Conservation (phyloP, 2,797 vertebrate genomes). For the Telmatherina bonti region DNA sequence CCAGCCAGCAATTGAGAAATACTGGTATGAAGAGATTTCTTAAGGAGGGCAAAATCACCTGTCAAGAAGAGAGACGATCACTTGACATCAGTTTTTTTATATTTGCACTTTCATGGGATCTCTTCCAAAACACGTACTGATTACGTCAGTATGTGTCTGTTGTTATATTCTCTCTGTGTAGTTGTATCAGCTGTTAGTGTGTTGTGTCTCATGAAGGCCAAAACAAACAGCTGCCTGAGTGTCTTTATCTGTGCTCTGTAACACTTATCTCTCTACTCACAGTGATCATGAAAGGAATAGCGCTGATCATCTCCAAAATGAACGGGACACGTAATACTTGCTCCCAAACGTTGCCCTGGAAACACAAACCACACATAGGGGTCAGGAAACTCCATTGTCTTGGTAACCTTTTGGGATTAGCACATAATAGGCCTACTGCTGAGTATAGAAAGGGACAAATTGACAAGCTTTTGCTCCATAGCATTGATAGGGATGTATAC, state of each 20-base stretch:
- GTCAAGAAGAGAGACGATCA: constrained; percentile 47
- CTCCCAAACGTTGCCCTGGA: constrained; percentile 90
- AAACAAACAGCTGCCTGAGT: constrained; percentile 19
- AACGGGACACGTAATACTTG: constrained; percentile 88
- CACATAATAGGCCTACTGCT: constrained; percentile 33
- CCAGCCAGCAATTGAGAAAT: constrained; percentile 90
- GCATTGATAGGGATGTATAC: constrained; percentile 23
- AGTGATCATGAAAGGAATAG: constrained; percentile 88
- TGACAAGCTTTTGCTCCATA: constrained; percentile 28
- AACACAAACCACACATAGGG: constrained; percentile 69
- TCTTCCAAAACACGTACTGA: neutral
- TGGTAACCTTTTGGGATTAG: constrained; percentile 60
- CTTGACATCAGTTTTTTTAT: constrained; percentile 1
- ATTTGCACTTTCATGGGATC: constrained; percentile 23
- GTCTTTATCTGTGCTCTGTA: constrained; percentile 23
- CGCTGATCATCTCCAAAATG: constrained; percentile 89
- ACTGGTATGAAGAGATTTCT: constrained; percentile 89
- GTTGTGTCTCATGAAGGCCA: neutral
- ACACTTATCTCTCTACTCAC: constrained; percentile 77
- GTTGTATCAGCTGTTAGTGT: neutral
- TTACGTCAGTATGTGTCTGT: constrained; percentile 4
- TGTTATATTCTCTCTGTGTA: constrained; percentile 5
- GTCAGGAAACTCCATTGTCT: constrained; percentile 70
- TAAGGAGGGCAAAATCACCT: constrained; percentile 87
- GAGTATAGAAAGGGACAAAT: constrained; percentile 30